Base-by-base conservation (phyloP, 2,888 invertebrate genomes). In the Scelioninae gen. 1 region DNA sequence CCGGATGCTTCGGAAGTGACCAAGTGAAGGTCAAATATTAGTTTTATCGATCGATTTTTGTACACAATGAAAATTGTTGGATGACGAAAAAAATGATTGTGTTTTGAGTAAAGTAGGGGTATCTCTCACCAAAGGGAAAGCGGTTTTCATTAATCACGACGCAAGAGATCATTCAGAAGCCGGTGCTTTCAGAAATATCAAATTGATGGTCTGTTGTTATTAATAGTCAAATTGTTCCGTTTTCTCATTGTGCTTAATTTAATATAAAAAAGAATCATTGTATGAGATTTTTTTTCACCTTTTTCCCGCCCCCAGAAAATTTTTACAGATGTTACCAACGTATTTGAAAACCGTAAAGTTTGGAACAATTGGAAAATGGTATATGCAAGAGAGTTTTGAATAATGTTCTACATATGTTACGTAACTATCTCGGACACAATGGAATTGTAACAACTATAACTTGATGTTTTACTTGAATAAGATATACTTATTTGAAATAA, bases 161-260 rank as follows among this genome's bases (percentile, higher is more conserved):
- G n/a, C n/a, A n/a, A n/a, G n/a, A n/a, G n/a, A n/a, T n/a, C n/a
- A n/a, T n/a, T n/a, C n/a, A n/a, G n/a, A n/a, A n/a, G n/a, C n/a
- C n/a, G n/a, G n/a, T n/a, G n/a, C n/a, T n/a, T n/a, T n/a, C 43
- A 69, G 58, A 13, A 16, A 71, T 47, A n/a, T 47, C 63, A 43
- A 55, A 56, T 63, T 31, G 56, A 71, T 63, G 45, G 68, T 62
- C n/a, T n/a, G n/a, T 11, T 16, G 23, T 72, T 79, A 79, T 79
- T 72, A 65, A 79, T 79, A 72, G 71, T 51, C 40, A 72, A 72
- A 79, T 72, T 72, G 51, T 79, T 15, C 58, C 58, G n/a, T 63
- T 71, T 60, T 40, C 43, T 13, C 40, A 10, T 11, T 8, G 5
- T 45, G 15, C 56, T 23, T 66, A 63, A 65, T 76, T 68, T 68